These are phyloP conservation scores for Xiphias gladius DNA, from an alignment of 2,113 vertebrate species.

Conservation along the genomic window DNA sequence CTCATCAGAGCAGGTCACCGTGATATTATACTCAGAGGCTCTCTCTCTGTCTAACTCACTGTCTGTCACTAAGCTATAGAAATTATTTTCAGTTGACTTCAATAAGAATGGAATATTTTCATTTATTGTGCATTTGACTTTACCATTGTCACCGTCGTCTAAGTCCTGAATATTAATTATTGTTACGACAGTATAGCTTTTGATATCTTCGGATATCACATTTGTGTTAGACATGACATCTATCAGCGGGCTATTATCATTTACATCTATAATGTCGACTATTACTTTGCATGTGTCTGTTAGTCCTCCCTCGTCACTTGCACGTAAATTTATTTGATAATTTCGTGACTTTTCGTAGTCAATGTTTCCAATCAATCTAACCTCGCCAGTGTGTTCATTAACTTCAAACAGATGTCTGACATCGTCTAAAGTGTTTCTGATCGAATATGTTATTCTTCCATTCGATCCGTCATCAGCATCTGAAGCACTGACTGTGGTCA, in stretches of 20 bases:
- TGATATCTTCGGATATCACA: slow-evolving; percentile 67
- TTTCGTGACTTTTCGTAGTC: slow-evolving; percentile 82
- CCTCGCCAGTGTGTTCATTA: slow-evolving; percentile 73
- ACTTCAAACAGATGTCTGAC: slow-evolving; percentile 76
- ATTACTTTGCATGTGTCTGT: slow-evolving; percentile 78
- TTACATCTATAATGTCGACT: slow-evolving; percentile 83
- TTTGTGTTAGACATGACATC: slow-evolving; percentile 72
- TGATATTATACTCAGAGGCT: slow-evolving; percentile 37
- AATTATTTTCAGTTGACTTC: slow-evolving; percentile 71
- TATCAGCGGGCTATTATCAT: slow-evolving; percentile 84
- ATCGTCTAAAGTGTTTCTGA: slow-evolving; percentile 68
- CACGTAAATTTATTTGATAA: slow-evolving; percentile 81
- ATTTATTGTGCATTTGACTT: slow-evolving; percentile 44
- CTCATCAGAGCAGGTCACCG: slow-evolving; percentile 33
- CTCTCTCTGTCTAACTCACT: slow-evolving; percentile 59
- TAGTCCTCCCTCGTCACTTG: slow-evolving; percentile 81
- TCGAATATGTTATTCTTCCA: slow-evolving; percentile 79
- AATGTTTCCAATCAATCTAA: slow-evolving; percentile 74
- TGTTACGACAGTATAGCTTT: slow-evolving; percentile 59
- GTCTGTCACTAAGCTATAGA: slow-evolving; percentile 71
- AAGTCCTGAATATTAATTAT: slow-evolving; percentile 74
- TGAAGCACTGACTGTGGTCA: slow-evolving; percentile 72
- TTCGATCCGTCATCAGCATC: slow-evolving; percentile 82
- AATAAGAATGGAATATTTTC: slow-evolving; percentile 65
- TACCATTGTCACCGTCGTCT: slow-evolving; percentile 71